Base-by-base conservation (phyloP, 2,113 vertebrate genomes). In the Strigops habroptila region DNA sequence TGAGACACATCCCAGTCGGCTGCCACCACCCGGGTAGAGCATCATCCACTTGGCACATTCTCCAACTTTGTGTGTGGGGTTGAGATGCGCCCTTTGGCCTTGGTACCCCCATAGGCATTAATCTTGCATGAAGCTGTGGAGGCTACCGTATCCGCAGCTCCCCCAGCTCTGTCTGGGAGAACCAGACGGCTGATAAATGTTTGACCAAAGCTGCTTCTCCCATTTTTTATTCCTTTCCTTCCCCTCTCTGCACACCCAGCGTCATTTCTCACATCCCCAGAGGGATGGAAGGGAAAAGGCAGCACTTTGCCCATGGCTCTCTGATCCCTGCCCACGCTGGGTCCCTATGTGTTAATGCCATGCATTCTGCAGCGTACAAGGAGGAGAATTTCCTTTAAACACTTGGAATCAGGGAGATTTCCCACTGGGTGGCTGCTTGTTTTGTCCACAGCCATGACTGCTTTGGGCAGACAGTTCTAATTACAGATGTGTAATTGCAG, bases 291-390 rank as follows among this genome's bases (percentile, higher is more conserved):
- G n/a, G 2, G n/a, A n/a, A 10, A 37, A 31, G 27, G 73, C 27
- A 3, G 30, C 70, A 48, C 41, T 33, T 39, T 48, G 44, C 70
- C 70, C 0, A 0, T 41, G 67, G 90, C 91, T 91, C 91, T 91
- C 25, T 16, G 3, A 7, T 30, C 33, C 35, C 21, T 19, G 48
- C 73, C 52, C 8, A 0, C 1, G 2, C 22, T 10, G 9, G 23
- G 15, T 53, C 43, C 37, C 24, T 0, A 1, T 2, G 6, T 7
- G 6, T 4, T 33, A 11, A 2, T 5, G 33, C 31, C 2, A 0
- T 4, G 35, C 25, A 2, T 37, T 55, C 3, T 1, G 31, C 62
- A 37, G 67, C 4, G 3, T 35, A 35, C 25, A 12, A 4, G 11
- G 48, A 41, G 71, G 52, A 80, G 53, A 80, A 82, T 64, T 30